Evolutionary conservation across 2,797 vertebrate genomes (phyloP), one percentile per base, ranked within the genome.

Genomic region (Pseudochirops corinnae): DNA sequence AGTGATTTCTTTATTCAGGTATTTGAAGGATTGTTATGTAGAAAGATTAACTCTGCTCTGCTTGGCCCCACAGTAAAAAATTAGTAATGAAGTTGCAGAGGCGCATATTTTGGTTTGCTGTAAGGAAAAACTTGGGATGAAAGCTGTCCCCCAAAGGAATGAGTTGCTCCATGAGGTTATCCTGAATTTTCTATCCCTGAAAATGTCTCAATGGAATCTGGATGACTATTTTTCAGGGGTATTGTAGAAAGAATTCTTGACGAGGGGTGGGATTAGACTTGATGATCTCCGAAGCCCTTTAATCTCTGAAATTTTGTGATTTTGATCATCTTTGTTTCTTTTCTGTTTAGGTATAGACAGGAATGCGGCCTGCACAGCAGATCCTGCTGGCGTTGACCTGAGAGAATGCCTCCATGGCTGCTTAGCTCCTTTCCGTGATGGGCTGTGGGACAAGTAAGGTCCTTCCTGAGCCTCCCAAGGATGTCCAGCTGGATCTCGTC

Each of bases 401-500:
- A 98, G 98, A 99, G 98, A 98, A 99, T 99, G 99, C 98, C 99
- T 99, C 98, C 98, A 98, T 97, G 98, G 98, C 97, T 98, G 98
- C 98, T 92, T 99, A 97, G 98, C 98, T 98, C 98, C 98, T 97
- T 99, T 99, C 99, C 99, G 99, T 99, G 99, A 99, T 99, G 99
- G 99, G 99, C 99, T 99, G 99, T 99, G 99, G 99, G 99, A 99
- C 99, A 98, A 99, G 99, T 98, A 99, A 99, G 98, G 99, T 99
- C 98, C 99, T 99, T 99, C 99, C 99, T 29, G 99, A 99, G 99
- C 99, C 99, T 97, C 99, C 99, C 98, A 99, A 99, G 98, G 99
- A 99, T 94, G 99, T 99, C 97, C 99, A 99, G 96, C 98, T 99
- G 97, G 99, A 99, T 98, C 99, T 99, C 95, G 99, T 99, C 93